phyloP scores from a whole-genome alignment of 2,113 vertebrate species.

The Australoheros scitulus region DNA sequence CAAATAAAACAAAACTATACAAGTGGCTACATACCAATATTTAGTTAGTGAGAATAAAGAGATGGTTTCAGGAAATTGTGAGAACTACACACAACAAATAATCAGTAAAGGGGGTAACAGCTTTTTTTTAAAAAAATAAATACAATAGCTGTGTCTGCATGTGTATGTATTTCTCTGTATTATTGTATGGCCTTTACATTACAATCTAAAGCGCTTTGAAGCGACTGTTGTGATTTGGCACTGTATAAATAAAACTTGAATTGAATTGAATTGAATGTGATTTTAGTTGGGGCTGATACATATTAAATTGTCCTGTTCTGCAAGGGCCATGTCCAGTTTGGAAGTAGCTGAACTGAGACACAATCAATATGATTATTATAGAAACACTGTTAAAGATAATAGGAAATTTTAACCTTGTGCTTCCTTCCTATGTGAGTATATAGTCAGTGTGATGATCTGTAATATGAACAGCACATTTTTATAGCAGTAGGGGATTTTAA shows the following conservation, averaged over 20 bases:
- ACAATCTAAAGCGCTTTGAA: no score
- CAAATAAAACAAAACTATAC: not conserved
- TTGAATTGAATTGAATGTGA: no score
- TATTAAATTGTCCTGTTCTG: not conserved
- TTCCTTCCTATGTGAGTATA: no score
- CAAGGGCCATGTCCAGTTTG: not conserved
- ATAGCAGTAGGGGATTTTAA: not conserved
- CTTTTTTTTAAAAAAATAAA: no score
- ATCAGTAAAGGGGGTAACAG: not conserved
- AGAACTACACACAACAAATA: not conserved
- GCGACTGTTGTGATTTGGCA: no score
- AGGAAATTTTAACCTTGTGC: not conserved
- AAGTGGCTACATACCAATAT: not conserved
- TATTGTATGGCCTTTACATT: no score
- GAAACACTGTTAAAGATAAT: not conserved
- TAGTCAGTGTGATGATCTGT: no score
- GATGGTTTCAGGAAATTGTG: not conserved
- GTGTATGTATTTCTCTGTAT: not conserved
- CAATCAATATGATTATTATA: not conserved
- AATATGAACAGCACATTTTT: not conserved
- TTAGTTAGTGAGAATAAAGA: not conserved
- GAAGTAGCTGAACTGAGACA: not conserved
- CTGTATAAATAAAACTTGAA: no score
- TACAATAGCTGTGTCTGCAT: not conserved
- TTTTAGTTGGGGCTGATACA: not conserved